phyloP scores from a whole-genome alignment of 2,113 vertebrate species.

The Ceratotherium simum region DNA sequence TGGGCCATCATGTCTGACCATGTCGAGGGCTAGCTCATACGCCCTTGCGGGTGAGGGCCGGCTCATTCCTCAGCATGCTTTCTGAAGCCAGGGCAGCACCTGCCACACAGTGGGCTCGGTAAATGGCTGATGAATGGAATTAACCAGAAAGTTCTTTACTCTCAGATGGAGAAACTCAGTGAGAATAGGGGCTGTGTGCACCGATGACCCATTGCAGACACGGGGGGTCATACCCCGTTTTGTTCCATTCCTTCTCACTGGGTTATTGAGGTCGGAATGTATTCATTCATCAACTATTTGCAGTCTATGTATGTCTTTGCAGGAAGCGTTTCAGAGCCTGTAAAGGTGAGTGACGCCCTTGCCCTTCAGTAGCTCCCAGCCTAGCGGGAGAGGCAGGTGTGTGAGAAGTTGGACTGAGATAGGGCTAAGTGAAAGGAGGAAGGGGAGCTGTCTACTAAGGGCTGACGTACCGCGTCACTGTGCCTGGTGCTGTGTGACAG shows the following conservation, averaged over 20 bases:
- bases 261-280: background rate
- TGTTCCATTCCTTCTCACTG: background rate
- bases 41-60: too few relatives aligned
- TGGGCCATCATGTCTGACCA: too few relatives aligned
- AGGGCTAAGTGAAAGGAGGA: background rate
- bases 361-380: background rate
- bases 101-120: background rate
- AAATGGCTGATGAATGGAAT: background rate
- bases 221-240: background rate
- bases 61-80: background rate
- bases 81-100: background rate
- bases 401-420: background rate
- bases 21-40: too few relatives aligned
- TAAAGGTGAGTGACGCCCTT: background rate
- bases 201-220: background rate
- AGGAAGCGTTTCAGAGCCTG: background rate
- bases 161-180: background rate
- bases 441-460: background rate
- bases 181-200: background rate
- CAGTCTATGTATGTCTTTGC: background rate
- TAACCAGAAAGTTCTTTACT: background rate
- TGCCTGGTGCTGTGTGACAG: background rate
- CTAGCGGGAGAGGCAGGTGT: background rate
- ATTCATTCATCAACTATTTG: background rate
- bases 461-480: background rate